A percentile compares a stretch with the other conserved stretches of the same genome.
phyloP scores from a whole-genome alignment of 2,797 vertebrate species.

The Spea hammondii region DNA sequence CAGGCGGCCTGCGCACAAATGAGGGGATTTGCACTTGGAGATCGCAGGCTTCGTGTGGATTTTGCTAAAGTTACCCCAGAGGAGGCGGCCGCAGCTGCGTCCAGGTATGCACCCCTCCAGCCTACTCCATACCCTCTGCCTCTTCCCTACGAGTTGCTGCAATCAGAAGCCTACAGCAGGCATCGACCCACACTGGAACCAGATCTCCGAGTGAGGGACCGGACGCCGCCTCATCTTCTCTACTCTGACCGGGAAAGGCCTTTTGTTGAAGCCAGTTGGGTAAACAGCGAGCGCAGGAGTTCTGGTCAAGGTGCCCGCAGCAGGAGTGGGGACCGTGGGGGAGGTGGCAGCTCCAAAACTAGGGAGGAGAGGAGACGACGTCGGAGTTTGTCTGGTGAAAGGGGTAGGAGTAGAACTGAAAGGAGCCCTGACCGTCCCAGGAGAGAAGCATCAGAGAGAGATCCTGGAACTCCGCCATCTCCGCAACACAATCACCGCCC shows the following conservation, averaged over 20 bases:
- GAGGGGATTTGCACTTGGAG: constrained; percentile 90
- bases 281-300: constrained; percentile 80
- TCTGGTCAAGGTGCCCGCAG: constrained; percentile 82
- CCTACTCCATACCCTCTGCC: constrained; percentile 77
- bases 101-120: constrained; percentile 79
- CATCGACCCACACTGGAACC: constrained; percentile 87
- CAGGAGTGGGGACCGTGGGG: constrained; percentile 87
- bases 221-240: constrained; percentile 79
- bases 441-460: constrained; percentile 59
- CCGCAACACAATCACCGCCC: constrained; percentile 70
- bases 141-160: constrained; percentile 80
- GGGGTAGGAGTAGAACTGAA: constrained; percentile 64
- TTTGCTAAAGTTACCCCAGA: constrained; percentile 86
- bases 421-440: constrained; percentile 83
- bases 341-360: constrained; percentile 66
- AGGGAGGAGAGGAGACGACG: constrained; percentile 82
- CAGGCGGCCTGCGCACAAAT: constrained; percentile 95
- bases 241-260: constrained; percentile 80
- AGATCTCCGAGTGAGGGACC: constrained; percentile 81
- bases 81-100: constrained; percentile 66
- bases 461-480: constrained; percentile 42
- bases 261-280: constrained; percentile 81
- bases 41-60: constrained; percentile 88
- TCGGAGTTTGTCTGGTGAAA: constrained; percentile 78
- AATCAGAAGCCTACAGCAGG: constrained; percentile 77